Conservation (phyloP, 1,140 invertebrate species). For the Monomorium pharaonis region DNA sequence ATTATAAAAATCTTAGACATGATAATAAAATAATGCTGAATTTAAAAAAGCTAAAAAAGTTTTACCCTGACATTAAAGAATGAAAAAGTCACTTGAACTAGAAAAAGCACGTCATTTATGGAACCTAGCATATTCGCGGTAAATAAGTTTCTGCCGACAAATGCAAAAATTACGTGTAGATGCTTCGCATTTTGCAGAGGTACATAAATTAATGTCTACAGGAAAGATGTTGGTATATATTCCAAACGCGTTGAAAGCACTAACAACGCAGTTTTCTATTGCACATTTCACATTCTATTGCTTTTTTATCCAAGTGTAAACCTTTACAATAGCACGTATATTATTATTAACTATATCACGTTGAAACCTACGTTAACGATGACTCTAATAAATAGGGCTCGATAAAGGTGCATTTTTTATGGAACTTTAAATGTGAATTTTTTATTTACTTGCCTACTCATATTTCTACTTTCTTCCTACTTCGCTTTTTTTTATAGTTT, state of each 20-base stretch:
- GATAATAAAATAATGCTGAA: not conserved
- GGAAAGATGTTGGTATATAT: not conserved
- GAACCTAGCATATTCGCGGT: not conserved
- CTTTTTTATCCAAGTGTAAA: not conserved
- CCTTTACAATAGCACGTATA: not conserved
- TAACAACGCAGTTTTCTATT: not conserved
- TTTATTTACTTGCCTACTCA: not conserved
- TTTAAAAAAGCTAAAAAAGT: not conserved
- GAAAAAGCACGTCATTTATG: not conserved
- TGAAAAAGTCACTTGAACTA: not conserved
- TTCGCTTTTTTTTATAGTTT: not conserved
- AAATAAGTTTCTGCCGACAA: not conserved
- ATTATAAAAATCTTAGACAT: not conserved
- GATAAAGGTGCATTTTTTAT: not conserved
- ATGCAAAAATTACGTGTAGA: slow-evolving; percentile 10
- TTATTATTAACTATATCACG: slow-evolving; percentile 2
- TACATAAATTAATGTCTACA: slow-evolving; percentile 18
- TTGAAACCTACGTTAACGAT: not conserved
- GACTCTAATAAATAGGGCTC: not conserved
- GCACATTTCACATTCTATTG: no score
- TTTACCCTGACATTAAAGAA: not conserved
- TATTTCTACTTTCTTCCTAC: not conserved
- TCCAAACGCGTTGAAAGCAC: not conserved
- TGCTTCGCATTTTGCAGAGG: not conserved
- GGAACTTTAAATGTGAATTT: not conserved